Evolutionary conservation across 92 coral and sea anemone genomes (phyloP), one percentile per base, ranked within the genome.

Genomic region (Zoanthus sociatus): DNA sequence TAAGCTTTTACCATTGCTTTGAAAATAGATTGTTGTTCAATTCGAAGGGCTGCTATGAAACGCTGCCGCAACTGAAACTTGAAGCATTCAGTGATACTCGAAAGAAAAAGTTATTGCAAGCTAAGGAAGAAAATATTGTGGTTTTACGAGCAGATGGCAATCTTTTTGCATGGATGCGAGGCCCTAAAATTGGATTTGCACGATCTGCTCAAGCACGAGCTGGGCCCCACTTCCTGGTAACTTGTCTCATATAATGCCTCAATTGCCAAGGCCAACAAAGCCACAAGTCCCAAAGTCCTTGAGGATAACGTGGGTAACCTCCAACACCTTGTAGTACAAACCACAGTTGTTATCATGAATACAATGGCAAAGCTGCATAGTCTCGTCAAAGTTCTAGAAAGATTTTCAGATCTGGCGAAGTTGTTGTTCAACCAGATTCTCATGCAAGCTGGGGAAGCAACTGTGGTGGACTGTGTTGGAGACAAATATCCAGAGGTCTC

Each of bases 141-240:
- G 76, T 92, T 15, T n/a, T 94, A 54, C 77, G 77, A 85, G 91
- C 92, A 1, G 92, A 92, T 76, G 76, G 91, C 77, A 94, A 88
- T 44, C 82, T 92, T 4, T 94, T 92, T 81, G 94, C 95, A 15
- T 83, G 92, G 4, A 67, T 92, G 30, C n/a, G n/a, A n/a, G n/a
- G n/a, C n/a, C n/a, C 70, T 94, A 20, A 55, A 94, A 70, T 46
- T 92, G 77, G 93, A 92, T 48, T 68, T 94, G 12, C 51, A 81
- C 71, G 88, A 92, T 15, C 73, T 87, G 66, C 91, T 89, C 11
- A 45, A 70, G 1, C 91, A 86, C 78, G 90, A 89, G 74, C 91
- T 94, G 63, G 94, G 90, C 37, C 94, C 92, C 44, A 77, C 89
- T 12, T 93, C 88, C 14, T 94, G 94, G 94, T 91, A 93, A 11